A percentile compares a stretch with the other conserved stretches of the same genome.
Evolutionary conservation across 2,888 invertebrate genomes (phyloP).

Genomic region (Rhynchonema sp.): DNA sequence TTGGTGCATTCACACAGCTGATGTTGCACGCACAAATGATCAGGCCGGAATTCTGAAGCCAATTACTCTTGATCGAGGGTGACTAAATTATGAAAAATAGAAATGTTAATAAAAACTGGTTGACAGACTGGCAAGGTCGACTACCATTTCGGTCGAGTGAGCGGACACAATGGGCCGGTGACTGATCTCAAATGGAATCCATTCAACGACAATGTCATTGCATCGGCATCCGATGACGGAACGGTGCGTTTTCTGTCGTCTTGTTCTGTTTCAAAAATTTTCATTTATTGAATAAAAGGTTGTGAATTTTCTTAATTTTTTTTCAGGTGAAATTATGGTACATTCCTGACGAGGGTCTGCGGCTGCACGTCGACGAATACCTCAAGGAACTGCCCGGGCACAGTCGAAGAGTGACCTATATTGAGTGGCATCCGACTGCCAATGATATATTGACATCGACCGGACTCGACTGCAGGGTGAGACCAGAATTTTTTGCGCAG

Average conservation of each 20-base stretch:
- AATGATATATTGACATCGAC: slow-evolving; percentile 80
- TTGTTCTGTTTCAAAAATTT: too few species aligned
- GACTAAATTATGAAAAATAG: too few species aligned
- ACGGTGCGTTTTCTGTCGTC: slow-evolving; percentile 26
- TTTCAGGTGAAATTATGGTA: slow-evolving; percentile 11
- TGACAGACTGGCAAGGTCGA: slow-evolving; percentile 73
- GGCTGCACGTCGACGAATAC: slow-evolving; percentile 65
- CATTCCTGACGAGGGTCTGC: slow-evolving; percentile 19
- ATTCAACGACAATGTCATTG: slow-evolving; percentile 91
- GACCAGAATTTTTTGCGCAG: too few species aligned
- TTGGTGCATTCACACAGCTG: too few species aligned
- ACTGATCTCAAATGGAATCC: slow-evolving; percentile 94
- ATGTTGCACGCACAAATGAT: too few species aligned
- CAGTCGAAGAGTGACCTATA: slow-evolving; percentile 71
- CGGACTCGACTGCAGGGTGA: slow-evolving; percentile 38
- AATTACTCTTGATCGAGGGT: too few species aligned
- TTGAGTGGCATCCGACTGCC: slow-evolving; percentile 91
- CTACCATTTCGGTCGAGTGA: slow-evolving; percentile 77
- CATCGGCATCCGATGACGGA: slow-evolving; percentile 87
- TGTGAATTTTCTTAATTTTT: not conserved
- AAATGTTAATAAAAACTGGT: too few species aligned
- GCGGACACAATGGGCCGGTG: slow-evolving; percentile 88
- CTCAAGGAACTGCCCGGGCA: slow-evolving; percentile 78
- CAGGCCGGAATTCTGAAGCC: too few species aligned
- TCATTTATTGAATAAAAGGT: too few species aligned